Evolutionary conservation across 2,888 invertebrate genomes (phyloP).

Genomic region (Crossocerus cetratus): DNA sequence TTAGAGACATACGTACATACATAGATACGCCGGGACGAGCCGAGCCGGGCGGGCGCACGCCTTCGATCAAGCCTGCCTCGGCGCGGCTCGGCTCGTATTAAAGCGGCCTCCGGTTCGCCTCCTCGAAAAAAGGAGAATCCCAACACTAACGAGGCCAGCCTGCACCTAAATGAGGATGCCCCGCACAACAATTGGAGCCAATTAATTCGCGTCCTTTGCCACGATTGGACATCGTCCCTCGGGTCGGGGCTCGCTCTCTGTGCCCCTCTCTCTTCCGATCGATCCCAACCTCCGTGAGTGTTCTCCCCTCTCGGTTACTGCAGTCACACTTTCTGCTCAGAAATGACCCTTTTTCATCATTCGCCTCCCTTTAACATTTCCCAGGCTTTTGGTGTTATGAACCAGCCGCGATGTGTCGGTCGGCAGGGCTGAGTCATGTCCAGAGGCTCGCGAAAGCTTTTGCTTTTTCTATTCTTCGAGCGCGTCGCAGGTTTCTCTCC

Average conservation of each 20-base stretch:
- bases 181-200: background rate
- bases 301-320: too few relatives aligned
- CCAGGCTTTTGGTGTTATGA: too few relatives aligned
- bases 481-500: too few relatives aligned
- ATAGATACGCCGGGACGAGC: background rate
- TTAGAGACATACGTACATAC: background rate
- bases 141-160: background rate
- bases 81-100: background rate
- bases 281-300: background rate
- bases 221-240: background rate
- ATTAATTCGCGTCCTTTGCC: slow-evolving; percentile 5
- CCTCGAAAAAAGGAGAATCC: background rate
- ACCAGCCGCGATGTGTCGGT: too few relatives aligned
- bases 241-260: too few relatives aligned
- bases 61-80: too few relatives aligned
- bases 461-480: too few relatives aligned
- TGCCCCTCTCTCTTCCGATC: background rate
- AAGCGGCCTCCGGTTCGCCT: background rate
- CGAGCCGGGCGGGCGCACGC: background rate
- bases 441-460: too few relatives aligned
- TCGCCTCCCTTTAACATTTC: background rate
- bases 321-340: background rate
- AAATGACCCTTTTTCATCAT: background rate
- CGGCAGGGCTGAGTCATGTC: too few relatives aligned
- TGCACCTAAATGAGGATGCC: background rate